Base-by-base conservation (phyloP, 1,140 invertebrate genomes). In the Leucophenga varia region DNA sequence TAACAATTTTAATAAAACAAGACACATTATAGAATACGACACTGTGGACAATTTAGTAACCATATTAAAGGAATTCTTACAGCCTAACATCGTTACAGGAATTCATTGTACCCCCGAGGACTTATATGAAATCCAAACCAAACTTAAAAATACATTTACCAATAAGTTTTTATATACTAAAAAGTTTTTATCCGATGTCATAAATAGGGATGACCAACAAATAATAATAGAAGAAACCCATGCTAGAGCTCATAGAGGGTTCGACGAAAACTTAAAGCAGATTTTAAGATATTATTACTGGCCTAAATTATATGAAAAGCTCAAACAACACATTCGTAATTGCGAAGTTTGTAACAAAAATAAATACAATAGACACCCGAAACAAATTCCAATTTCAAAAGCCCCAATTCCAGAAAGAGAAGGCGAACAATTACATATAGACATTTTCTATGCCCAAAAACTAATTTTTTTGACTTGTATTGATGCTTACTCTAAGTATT, bases 401-500 rank as follows among this genome's bases (percentile, higher is more conserved):
- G 28, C 28, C n/a, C 28, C 28, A 30, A 30, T 30, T n/a, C 28
- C 28, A 30, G 25, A 10, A 41, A 41, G 21, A n/a, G 39, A 41
- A 16, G 18, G 39, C 6, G 39, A 41, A 9, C 17, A 20, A 7
- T 12, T 41, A 9, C 39, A 41, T 17, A 32, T 43, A 7, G 41
- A 43, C 13, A 43, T 43, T 31, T 43, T 41, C 14, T 41, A 14
- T 17, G 38, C 39, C 16, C 10, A 41, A 41, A 21, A 41, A 14
- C 25, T 41, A 28, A 42, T 17, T 42, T 52, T 47, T 22, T 32
- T 30, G 14, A 48, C 50, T 21, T 37, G 32, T 12, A 43, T 52
- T 19, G 42, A 45, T 12, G 35, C 45, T 25, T 49, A 49, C 14
- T 53, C 35, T 4, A 53, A 47, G 36, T 53, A 25, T 20, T 13